Percentiles rank a stretch among this genome's conserved stretches.
Conservation (phyloP, 2,113 vertebrate species). For the Corythaeola cristata region DNA sequence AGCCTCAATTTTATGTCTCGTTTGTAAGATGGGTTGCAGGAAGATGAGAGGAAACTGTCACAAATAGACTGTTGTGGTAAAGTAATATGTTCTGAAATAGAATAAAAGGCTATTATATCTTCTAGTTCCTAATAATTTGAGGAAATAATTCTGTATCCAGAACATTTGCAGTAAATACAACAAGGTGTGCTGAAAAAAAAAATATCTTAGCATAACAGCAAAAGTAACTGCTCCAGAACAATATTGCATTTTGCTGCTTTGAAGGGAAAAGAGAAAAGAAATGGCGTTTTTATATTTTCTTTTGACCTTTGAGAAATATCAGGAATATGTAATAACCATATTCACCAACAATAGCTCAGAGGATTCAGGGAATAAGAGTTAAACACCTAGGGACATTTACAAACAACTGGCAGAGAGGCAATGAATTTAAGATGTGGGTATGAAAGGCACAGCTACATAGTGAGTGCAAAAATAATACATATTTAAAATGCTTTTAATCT, state of each 20-base stretch:
- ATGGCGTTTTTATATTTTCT: conserved; percentile 65
- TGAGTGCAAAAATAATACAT: conserved; percentile 21
- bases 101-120: conserved; percentile 60
- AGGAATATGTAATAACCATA: conserved; percentile 64
- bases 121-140: conserved; percentile 46
- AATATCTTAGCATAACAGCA: conserved; percentile 9
- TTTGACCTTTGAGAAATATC: conserved; percentile 72
- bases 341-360: conserved; percentile 24
- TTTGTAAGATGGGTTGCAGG: conserved; percentile 28
- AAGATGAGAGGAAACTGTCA: conserved; percentile 54
- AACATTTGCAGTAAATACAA: conserved; percentile 66
- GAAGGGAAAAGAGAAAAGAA: conserved; percentile 42
- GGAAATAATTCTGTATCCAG: conserved; percentile 50
- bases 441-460: background rate
- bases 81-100: conserved; percentile 22
- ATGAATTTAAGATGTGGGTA: conserved; percentile 20
- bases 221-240: conserved; percentile 32
- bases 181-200: conserved; percentile 33
- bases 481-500: conserved; percentile 44
- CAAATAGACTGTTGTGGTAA: conserved; percentile 5
- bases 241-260: conserved; percentile 24
- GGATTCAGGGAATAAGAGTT: conserved; percentile 49
- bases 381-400: conserved; percentile 61
- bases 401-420: conserved; percentile 29
- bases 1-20: conserved; percentile 40